Evolutionary conservation across 1,140 invertebrate genomes (phyloP).

Genomic region (Trichogramma pretiosum): DNA sequence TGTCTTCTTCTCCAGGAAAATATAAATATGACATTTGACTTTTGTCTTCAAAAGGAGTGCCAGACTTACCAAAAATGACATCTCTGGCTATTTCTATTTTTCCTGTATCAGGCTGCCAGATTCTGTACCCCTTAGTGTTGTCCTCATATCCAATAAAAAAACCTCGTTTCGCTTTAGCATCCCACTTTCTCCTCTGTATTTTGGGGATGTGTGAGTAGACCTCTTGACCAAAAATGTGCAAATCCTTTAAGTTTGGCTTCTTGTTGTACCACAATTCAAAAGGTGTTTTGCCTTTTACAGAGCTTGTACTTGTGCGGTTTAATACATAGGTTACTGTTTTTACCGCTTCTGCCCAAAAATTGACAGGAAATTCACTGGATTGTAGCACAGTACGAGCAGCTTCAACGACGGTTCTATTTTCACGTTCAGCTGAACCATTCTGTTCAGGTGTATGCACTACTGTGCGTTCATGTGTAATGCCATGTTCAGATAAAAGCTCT

Average conservation of each 20-base stretch:
- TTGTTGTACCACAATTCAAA: slow-evolving; percentile 28
- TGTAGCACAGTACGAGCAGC: slow-evolving; percentile 34
- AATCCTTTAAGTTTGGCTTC: slow-evolving; percentile 21
- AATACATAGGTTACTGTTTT: slow-evolving; percentile 25
- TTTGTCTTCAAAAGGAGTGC: too few relatives aligned
- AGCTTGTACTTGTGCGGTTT: slow-evolving; percentile 30
- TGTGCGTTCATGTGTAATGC: slow-evolving; percentile 21
- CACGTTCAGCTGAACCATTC: slow-evolving; percentile 26
- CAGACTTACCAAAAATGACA: background rate
- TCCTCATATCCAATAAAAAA: slow-evolving; percentile 2
- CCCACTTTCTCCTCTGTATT: background rate
- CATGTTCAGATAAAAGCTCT: slow-evolving; percentile 10
- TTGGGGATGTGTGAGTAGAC: slow-evolving; percentile 11
- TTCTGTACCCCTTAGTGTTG: slow-evolving; percentile 1
- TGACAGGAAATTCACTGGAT: slow-evolving; percentile 25
- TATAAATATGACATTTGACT: too few relatives aligned
- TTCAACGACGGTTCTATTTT: slow-evolving; percentile 38
- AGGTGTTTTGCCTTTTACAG: slow-evolving; percentile 25
- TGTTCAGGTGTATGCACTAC: slow-evolving; percentile 33
- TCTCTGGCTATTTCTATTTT: background rate
- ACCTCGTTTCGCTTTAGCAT: background rate
- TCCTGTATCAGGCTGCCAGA: background rate
- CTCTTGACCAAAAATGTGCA: slow-evolving; percentile 12
- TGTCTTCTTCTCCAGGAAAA: too few relatives aligned
- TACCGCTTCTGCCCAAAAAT: slow-evolving; percentile 40